Evolutionary conservation across 2,888 invertebrate species (phyloP).

Genomic region (Drosophila quinaria): DNA sequence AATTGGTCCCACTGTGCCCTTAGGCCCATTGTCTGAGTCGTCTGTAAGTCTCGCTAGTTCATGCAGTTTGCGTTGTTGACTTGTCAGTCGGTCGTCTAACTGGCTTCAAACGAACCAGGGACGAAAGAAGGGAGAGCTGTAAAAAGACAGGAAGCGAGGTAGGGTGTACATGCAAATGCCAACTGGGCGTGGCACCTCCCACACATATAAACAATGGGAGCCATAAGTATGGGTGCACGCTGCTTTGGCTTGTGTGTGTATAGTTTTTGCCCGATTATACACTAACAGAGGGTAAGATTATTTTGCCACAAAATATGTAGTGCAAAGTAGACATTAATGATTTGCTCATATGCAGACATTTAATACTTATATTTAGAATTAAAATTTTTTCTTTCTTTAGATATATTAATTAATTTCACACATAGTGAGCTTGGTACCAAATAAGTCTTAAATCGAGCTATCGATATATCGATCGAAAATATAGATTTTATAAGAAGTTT

Average conservation of each 20-base stretch:
- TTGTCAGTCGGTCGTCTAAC: constrained; percentile 55
- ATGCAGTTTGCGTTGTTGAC: constrained; percentile 72
- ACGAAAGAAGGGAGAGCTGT: not conserved
- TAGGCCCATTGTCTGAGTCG: constrained; percentile 39
- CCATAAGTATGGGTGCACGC: constrained; percentile 8
- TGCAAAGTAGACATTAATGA: not conserved
- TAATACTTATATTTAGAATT: too few relatives aligned
- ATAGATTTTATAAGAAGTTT: not conserved
- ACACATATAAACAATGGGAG: constrained; percentile 4
- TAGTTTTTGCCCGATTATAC: constrained; percentile 10
- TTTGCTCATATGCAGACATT: too few relatives aligned
- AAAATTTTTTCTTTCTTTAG: not conserved
- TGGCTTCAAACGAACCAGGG: constrained; percentile 27
- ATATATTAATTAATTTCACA: not conserved
- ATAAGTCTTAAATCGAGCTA: not conserved
- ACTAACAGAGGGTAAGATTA: not conserved
- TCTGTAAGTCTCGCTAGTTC: constrained; percentile 38
- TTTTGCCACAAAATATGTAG: not conserved
- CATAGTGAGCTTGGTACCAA: not conserved
- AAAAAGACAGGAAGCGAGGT: not conserved
- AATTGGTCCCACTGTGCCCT: constrained; percentile 25
- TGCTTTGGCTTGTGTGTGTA: constrained; percentile 10
- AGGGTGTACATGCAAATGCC: constrained; percentile 56
- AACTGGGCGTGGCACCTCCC: constrained; percentile 51
- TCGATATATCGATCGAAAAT: not conserved